Evolutionary conservation across 2,888 invertebrate species (phyloP).

Genomic region (Allophyes oxyacanthae): DNA sequence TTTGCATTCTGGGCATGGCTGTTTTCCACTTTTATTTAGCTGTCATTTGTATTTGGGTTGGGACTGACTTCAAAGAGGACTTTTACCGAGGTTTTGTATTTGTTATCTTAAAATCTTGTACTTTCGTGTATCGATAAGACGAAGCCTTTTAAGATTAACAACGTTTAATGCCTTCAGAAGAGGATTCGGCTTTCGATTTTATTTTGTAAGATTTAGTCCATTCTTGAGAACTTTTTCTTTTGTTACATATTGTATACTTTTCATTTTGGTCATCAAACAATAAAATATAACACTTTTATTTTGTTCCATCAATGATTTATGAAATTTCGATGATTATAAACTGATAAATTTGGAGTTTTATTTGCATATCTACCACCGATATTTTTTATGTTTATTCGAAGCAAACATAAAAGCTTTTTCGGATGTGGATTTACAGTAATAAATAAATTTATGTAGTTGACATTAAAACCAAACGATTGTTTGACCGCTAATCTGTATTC

Average conservation of each 20-base stretch:
- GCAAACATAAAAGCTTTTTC: constrained; percentile 13
- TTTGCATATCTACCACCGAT: constrained; percentile 50
- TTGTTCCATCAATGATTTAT: constrained; percentile 31
- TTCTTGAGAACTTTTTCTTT: background rate
- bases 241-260: too few species aligned
- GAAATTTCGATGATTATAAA: constrained; percentile 14
- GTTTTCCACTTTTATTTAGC: constrained; percentile 39
- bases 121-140: background rate
- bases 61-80: constrained; percentile 4
- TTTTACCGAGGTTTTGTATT: constrained; percentile 5
- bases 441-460: constrained; percentile 26
- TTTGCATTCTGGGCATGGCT: constrained; percentile 67
- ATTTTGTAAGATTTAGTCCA: background rate
- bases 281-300: constrained; percentile 20
- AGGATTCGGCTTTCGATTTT: too few species aligned
- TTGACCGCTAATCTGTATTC: background rate
- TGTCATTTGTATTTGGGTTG: constrained; percentile 34
- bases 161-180: too few species aligned
- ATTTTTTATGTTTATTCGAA: constrained; percentile 41
- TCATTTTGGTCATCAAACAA: background rate
- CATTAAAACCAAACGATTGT: constrained; percentile 11
- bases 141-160: too few species aligned
- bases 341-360: constrained; percentile 19
- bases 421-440: constrained; percentile 13
- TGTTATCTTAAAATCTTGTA: constrained; percentile 4